A percentile compares a stretch with the other conserved stretches of the same genome.
phyloP scores from a whole-genome alignment of 2,797 vertebrate genomes.

The Anisognathus igniventris region DNA sequence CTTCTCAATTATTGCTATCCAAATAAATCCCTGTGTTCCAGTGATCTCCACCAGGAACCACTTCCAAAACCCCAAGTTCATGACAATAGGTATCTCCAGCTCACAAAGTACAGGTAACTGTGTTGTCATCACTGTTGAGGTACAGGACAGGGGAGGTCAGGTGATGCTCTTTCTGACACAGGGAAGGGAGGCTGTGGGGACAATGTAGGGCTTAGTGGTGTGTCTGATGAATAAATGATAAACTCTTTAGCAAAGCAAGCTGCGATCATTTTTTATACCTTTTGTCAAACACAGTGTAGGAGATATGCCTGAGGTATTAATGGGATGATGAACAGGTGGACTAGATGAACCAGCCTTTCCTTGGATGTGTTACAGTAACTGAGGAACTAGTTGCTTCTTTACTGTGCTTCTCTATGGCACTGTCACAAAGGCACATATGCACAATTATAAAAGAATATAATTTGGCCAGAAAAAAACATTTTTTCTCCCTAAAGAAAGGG shows the following conservation, averaged over 20 bases:
- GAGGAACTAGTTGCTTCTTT: not conserved
- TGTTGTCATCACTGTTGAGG: constrained; percentile 34
- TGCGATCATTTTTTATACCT: not conserved
- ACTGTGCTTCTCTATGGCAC: not conserved
- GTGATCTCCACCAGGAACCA: constrained; percentile 45
- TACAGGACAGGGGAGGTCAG: constrained; percentile 47
- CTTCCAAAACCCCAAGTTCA: constrained; percentile 53
- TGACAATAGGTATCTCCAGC: constrained; percentile 64
- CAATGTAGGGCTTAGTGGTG: not conserved
- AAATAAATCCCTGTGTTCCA: constrained; percentile 71
- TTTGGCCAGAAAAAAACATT: not conserved
- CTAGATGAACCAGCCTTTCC: not conserved
- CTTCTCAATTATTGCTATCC: constrained; percentile 76
- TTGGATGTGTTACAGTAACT: not conserved
- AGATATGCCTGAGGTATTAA: constrained; percentile 45
- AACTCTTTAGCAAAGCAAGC: not conserved
- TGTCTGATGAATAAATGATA: not conserved
- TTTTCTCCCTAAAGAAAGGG: not conserved
- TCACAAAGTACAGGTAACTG: constrained; percentile 40
- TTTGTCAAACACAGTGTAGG: not conserved
- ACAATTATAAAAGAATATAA: not conserved
- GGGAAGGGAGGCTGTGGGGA: not conserved
- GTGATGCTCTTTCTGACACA: not conserved
- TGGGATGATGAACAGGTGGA: constrained; percentile 53
- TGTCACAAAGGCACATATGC: not conserved